Evolutionary conservation across 2,113 vertebrate species (phyloP).

Genomic region (Condylura cristata): DNA sequence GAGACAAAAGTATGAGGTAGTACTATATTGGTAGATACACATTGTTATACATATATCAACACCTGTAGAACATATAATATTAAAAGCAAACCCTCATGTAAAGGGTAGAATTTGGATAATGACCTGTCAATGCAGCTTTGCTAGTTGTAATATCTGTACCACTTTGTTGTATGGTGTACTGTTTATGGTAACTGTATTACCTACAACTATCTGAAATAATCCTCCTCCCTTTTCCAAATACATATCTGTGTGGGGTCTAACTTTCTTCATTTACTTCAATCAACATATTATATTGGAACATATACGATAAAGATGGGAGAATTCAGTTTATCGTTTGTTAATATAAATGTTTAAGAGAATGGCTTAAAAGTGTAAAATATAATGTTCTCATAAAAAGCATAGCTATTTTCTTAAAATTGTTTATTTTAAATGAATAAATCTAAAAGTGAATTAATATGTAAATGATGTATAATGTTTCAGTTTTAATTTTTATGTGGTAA

Average conservation of each 20-base stretch:
- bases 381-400: not conserved
- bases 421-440: not conserved
- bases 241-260: not conserved
- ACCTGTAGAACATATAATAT: not conserved
- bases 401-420: not conserved
- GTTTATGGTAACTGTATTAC: not conserved
- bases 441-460: not conserved
- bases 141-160: rapidly evolving
- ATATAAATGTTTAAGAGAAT: not conserved
- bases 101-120: not conserved
- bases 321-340: not conserved
- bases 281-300: not conserved
- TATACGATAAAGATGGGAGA: not conserved
- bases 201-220: not conserved
- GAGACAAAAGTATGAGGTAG: too few relatives aligned
- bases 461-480: not conserved
- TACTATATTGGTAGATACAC: too few relatives aligned
- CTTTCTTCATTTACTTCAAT: not conserved
- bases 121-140: not conserved
- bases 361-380: not conserved
- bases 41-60: not conserved
- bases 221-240: not conserved
- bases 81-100: not conserved
- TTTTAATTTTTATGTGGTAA: not conserved
- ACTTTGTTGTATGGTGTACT: not conserved